Conservation (phyloP, 2,113 vertebrate genomes). For the Hypanus sabinus region DNA sequence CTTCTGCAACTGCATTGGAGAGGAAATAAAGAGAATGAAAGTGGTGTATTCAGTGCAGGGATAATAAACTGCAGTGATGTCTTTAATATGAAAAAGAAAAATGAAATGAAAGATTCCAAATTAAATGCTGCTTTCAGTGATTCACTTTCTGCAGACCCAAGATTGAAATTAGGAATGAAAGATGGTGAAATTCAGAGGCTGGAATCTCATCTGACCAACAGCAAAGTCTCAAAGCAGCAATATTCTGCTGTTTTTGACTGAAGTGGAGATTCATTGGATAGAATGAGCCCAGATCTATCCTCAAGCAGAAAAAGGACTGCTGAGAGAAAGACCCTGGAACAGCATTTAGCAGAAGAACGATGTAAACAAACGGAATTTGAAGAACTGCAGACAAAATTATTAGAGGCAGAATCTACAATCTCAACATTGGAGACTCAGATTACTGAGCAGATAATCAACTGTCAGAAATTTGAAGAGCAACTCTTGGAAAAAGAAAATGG, state of each 20-base stretch:
- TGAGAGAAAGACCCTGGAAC: constrained; percentile 58
- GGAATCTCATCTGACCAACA: constrained; percentile 43
- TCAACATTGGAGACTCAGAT: constrained; percentile 73
- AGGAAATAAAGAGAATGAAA: constrained; percentile 44
- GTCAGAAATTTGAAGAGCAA: constrained; percentile 79
- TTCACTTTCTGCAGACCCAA: neutral
- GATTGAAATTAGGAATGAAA: constrained; percentile 50
- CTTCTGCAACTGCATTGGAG: constrained; percentile 60
- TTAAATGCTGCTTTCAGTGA: neutral
- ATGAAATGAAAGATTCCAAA: neutral
- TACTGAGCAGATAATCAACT: constrained; percentile 77
- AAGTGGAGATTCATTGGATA: constrained; percentile 43
- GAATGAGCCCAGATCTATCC: constrained; percentile 55
- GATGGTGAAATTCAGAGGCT: constrained; percentile 57
- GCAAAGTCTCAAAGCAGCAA: constrained; percentile 44
- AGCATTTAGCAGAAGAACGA: constrained; percentile 63
- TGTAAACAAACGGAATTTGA: constrained; percentile 60
- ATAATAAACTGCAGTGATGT: neutral
- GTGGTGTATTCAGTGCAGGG: neutral
- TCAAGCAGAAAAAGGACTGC: constrained; percentile 49
- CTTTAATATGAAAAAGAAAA: neutral
- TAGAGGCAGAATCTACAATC: constrained; percentile 69
- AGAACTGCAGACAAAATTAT: constrained; percentile 64
- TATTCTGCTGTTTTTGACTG: constrained; percentile 41
- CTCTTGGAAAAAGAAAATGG: constrained; percentile 74